Evolutionary conservation across 2,797 vertebrate species (phyloP).

Genomic region (Lepidocolaptes lacrymiger): DNA sequence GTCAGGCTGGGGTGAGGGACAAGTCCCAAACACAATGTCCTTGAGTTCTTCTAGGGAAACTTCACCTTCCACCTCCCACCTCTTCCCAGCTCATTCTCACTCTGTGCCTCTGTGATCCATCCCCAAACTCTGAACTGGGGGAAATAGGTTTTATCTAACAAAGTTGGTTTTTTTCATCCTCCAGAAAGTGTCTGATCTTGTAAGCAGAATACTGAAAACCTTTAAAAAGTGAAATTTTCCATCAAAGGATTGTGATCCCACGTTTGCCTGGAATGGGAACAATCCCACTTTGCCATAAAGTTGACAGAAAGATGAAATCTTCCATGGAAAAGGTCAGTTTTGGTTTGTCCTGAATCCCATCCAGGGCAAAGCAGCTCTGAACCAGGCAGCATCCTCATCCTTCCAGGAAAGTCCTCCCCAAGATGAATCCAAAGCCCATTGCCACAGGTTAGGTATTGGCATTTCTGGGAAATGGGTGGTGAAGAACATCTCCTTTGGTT

Average conservation of each 20-base stretch:
- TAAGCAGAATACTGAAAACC: not conserved
- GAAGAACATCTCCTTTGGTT: not conserved
- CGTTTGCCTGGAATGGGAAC: not conserved
- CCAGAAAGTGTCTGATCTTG: not conserved
- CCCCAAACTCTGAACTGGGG: not conserved
- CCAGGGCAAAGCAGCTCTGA: not conserved
- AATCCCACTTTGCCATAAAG: not conserved
- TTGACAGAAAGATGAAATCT: not conserved
- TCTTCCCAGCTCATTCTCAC: not conserved
- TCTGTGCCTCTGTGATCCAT: rapidly evolving
- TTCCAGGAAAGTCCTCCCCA: not conserved
- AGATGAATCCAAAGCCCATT: rapidly evolving
- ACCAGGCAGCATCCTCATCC: not conserved
- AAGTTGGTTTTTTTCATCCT: not conserved
- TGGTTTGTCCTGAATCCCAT: not conserved
- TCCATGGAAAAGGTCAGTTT: not conserved
- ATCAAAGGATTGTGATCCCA: rapidly evolving
- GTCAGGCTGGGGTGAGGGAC: not conserved
- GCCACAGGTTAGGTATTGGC: not conserved
- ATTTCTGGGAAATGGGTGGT: not conserved
- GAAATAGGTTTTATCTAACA: not conserved
- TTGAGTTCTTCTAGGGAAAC: not conserved
- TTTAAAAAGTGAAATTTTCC: not conserved
- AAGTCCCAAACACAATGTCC: rapidly evolving
- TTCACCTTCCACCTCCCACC: not conserved